A percentile compares a stretch with the other conserved stretches of the same genome.
phyloP scores from a whole-genome alignment of 2,797 vertebrate genomes.

The Rhyacichthys aspro region DNA sequence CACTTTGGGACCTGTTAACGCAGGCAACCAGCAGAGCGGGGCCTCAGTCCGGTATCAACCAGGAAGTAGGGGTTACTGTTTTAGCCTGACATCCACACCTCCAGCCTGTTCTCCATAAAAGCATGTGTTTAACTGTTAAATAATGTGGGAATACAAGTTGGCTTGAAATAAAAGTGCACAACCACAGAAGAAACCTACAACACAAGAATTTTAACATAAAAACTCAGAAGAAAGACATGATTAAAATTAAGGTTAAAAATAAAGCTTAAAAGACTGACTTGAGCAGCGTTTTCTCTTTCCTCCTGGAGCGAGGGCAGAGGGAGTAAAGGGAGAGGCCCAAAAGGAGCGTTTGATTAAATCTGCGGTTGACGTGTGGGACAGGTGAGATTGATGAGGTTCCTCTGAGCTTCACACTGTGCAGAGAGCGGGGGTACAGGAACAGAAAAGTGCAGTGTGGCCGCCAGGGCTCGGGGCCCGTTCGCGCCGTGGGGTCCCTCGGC shows the following conservation, averaged over 20 bases:
- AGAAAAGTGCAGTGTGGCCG: conserved; percentile 87
- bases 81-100: conserved; percentile 17
- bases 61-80: conserved; percentile 66
- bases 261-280: conserved; percentile 34
- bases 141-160: conserved; percentile 57
- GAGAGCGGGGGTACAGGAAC: conserved; percentile 85
- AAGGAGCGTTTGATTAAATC: conserved; percentile 89
- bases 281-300: conserved; percentile 25
- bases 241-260: conserved; percentile 41
- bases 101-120: conserved; percentile 38
- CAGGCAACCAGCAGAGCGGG: conserved; percentile 61
- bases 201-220: conserved; percentile 37
- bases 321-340: conserved; percentile 65
- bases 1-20: conserved; percentile 67
- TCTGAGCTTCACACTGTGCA: conserved; percentile 90
- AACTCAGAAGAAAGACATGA: conserved; percentile 12
- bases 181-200: conserved; percentile 63
- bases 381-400: conserved; percentile 99
- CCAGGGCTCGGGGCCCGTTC: conserved; percentile 83
- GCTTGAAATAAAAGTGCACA: conserved; percentile 72
- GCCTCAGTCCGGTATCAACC: conserved; percentile 61
- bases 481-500: conserved; percentile 81
- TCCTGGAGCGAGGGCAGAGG: conserved; percentile 32
- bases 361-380: conserved; percentile 88
- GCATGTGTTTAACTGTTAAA: conserved; percentile 32